These are phyloP conservation scores for Chironomus tepperi DNA, from an alignment of 1,140 invertebrate genomes.

Conservation along the genomic window DNA sequence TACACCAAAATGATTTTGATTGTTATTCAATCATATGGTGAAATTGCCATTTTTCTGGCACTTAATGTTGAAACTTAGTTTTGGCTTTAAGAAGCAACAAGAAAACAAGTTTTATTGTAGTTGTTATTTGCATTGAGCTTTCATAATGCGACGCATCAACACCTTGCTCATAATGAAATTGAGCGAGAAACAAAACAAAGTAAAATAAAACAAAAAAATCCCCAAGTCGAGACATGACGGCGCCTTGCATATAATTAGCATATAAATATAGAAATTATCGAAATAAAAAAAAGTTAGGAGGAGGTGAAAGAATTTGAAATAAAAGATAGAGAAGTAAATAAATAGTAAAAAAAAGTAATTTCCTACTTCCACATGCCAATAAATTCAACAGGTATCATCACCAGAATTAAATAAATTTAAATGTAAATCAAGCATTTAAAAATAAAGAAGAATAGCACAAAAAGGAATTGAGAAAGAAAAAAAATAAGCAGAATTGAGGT, in stretches of 20 bases:
- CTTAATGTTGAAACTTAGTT: too few species aligned
- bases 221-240: neutral
- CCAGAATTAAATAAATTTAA: constrained; percentile 11
- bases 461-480: neutral
- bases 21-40: too few species aligned
- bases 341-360: neutral
- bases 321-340: neutral
- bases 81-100: too few species aligned
- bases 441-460: neutral
- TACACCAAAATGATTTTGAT: too few species aligned
- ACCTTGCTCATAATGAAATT: too few species aligned
- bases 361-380: constrained; percentile 12
- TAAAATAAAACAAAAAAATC: too few species aligned
- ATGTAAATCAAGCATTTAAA: neutral
- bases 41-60: too few species aligned
- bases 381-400: neutral
- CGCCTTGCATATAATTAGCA: neutral
- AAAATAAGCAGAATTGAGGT: neutral
- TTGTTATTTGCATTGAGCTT: too few species aligned
- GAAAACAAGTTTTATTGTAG: too few species aligned
- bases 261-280: neutral
- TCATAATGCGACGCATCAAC: too few species aligned
- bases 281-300: neutral
- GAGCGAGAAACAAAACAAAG: too few species aligned
- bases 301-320: neutral